Evolutionary conservation across 2,797 vertebrate species (phyloP).

Genomic region (Lacerta agilis): DNA sequence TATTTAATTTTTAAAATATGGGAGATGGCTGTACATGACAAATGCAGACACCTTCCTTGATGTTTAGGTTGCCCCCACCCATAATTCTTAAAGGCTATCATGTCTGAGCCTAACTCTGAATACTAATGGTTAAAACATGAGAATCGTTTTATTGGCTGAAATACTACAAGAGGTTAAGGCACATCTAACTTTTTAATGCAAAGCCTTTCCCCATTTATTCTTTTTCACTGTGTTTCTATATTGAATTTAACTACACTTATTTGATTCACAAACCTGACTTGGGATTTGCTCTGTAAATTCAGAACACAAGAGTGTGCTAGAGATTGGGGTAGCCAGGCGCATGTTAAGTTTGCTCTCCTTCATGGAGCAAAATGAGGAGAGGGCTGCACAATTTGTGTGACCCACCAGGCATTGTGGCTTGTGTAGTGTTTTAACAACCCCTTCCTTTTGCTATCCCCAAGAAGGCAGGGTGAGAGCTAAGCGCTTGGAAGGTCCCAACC

Average conservation of each 20-base stretch:
- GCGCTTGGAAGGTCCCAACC: neutral
- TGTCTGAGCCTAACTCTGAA: neutral
- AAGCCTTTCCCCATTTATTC: slow-evolving; percentile 30
- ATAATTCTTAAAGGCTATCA: neutral
- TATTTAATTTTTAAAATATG: neutral
- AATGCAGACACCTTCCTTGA: neutral
- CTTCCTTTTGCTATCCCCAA: neutral
- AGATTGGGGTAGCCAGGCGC: neutral
- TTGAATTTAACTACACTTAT: slow-evolving; percentile 48
- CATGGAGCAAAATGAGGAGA: neutral
- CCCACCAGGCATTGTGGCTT: neutral
- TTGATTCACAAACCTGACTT: neutral
- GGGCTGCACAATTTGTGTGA: neutral
- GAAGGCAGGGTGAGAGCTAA: neutral
- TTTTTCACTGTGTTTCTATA: slow-evolving; percentile 62
- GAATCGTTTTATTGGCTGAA: slow-evolving; percentile 48
- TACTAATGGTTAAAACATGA: slow-evolving; percentile 38
- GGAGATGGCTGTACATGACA: no score
- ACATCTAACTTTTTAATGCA: slow-evolving; percentile 43
- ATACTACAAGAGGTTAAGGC: slow-evolving; percentile 7
- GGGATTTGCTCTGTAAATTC: neutral
- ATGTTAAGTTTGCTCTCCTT: neutral
- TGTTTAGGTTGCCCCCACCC: neutral
- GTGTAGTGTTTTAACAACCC: neutral
- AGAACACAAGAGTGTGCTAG: neutral